A percentile compares a stretch with the other conserved stretches of the same genome.
These are phyloP conservation scores for Microplitis manilae DNA, from an alignment of 2,888 invertebrate species.

Conservation along the genomic window DNA sequence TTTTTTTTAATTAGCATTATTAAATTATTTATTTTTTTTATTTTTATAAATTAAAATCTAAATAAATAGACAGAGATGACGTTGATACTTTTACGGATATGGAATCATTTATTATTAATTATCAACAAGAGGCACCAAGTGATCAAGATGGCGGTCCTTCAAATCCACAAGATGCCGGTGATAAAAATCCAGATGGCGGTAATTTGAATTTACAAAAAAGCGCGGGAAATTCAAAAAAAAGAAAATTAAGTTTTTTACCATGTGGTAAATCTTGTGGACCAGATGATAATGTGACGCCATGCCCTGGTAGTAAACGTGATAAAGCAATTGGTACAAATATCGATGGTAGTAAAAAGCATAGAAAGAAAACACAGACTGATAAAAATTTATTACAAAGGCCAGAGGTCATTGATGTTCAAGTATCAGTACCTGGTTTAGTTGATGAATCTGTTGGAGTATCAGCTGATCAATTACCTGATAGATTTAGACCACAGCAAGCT, in stretches of 20 bases:
- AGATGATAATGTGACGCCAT: neutral
- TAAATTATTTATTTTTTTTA: neutral
- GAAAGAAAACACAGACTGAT: neutral
- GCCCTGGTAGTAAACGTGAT: neutral
- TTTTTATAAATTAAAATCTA: neutral
- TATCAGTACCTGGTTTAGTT: neutral
- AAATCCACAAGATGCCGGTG: no score
- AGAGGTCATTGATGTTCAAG: neutral
- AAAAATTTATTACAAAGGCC: neutral
- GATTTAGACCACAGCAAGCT: no score
- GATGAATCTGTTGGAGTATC: neutral
- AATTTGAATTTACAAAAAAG: no score
- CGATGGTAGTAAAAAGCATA: neutral
- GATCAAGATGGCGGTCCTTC: no score
- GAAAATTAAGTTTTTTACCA: neutral
- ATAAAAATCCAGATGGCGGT: no score
- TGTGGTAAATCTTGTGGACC: neutral
- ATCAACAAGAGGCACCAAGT: no score
- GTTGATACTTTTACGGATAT: no score
- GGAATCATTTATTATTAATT: no score
- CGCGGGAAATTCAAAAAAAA: no score
- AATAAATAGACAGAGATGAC: no score
- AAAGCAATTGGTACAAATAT: neutral
- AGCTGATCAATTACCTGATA: neutral
- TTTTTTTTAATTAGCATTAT: constrained; percentile 11